These are phyloP conservation scores for Theristicus caerulescens DNA, from an alignment of 2,113 vertebrate genomes.

Conservation along the genomic window DNA sequence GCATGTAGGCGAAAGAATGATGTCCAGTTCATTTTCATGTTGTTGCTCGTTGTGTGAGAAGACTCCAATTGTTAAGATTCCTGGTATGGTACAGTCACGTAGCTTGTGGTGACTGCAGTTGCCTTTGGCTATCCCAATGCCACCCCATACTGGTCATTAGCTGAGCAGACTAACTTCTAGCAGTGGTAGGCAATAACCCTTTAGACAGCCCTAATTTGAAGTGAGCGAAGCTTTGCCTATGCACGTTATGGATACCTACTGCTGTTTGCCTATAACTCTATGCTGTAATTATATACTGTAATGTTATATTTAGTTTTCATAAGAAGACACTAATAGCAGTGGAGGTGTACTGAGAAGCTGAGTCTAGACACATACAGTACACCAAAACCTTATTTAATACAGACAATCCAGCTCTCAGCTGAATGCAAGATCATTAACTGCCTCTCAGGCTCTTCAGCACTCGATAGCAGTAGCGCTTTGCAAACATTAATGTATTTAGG, in stretches of 20 bases:
- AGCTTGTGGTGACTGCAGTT: neutral
- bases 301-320: conserved; percentile 40
- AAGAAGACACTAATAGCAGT: conserved; percentile 47
- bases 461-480: neutral
- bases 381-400: conserved; percentile 27
- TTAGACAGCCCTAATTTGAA: neutral
- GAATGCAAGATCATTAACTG: neutral
- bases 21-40: neutral
- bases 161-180: neutral
- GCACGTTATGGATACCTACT: neutral
- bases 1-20: neutral
- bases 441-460: neutral
- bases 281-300: conserved; percentile 1
- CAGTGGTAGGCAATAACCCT: neutral
- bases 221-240: neutral
- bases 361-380: conserved; percentile 9
- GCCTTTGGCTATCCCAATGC: neutral
- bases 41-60: neutral
- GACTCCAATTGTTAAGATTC: neutral
- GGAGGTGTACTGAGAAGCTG: conserved; percentile 45
- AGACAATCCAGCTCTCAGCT: neutral
- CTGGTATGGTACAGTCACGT: neutral
- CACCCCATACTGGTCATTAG: neutral
- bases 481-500: neutral
- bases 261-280: conserved; percentile 15